Percentiles rank a stretch among this genome's conserved stretches.
Conservation (phyloP, 1,140 invertebrate species). For the Ceratosolen solmsi region DNA sequence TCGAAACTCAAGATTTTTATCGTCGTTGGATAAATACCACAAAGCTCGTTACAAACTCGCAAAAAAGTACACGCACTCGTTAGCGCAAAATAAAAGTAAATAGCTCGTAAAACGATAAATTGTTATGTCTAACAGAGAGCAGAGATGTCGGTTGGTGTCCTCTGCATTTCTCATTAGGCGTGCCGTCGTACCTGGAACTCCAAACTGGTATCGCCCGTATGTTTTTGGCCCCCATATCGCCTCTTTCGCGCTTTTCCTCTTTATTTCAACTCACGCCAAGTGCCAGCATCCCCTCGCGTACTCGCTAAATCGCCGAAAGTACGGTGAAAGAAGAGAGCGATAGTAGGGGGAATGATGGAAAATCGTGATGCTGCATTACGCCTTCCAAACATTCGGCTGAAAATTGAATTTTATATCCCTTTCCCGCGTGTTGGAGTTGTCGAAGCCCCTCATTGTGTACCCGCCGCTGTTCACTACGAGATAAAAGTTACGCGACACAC, state of each 20-base stretch:
- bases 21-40: not conserved
- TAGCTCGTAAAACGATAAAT: slow-evolving; percentile 6
- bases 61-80: too few relatives aligned
- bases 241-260: too few relatives aligned
- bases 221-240: too few relatives aligned
- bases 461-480: too few relatives aligned
- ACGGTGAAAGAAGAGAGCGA: too few relatives aligned
- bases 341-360: too few relatives aligned
- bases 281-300: too few relatives aligned
- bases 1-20: too few relatives aligned
- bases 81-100: slow-evolving; percentile 3
- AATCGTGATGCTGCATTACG: slow-evolving; percentile 35
- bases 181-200: slow-evolving; percentile 29
- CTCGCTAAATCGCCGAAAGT: too few relatives aligned
- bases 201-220: slow-evolving; percentile 29
- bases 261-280: too few relatives aligned
- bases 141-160: not conserved
- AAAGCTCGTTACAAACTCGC: too few relatives aligned
- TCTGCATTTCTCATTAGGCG: slow-evolving; percentile 31
- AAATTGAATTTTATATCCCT: slow-evolving; percentile 42
- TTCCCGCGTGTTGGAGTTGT: not conserved
- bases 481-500: slow-evolving; percentile 29
- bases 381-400: slow-evolving; percentile 31
- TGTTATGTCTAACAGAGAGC: not conserved
- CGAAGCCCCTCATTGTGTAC: not conserved